Evolutionary conservation across 2,888 invertebrate species (phyloP), one percentile per base, ranked within the genome.

Genomic region (Papilio gigon): DNA sequence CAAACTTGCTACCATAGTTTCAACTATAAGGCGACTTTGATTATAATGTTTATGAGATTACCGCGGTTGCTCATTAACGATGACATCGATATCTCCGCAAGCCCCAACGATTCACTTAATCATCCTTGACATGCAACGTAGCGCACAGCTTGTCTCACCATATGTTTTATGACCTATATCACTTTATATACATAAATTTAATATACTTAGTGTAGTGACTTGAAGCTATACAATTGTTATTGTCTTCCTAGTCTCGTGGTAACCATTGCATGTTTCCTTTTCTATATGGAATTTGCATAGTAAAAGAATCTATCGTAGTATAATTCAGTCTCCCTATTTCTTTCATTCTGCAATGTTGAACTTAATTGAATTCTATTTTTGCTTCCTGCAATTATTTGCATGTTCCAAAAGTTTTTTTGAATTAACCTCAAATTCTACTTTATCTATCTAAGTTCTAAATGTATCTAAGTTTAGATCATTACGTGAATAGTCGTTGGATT

Each of bases 71-170:
- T 37, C 17, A 37, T 53, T 53, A 30, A 30, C 53, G 33, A 37
- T 50, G 22, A 35, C 40, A 27, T 64, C 53, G 27, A 53, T 64
- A 11, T 37, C 22, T 37, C 27, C 2, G 9, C 27, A 64, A 37
- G 50, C 53, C 37, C 37, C 53, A 64, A 37, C 64, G 53, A 53
- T 35, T 64, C 40, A 64, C 37, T 64, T 64, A 64, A 64, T 64
- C 64, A 53, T 17, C 64, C 53, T 64, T 53, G 64, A 40, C 64
- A 53, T 22, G 50, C 50, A 53, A 53, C 64, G 35, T 60, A 60
- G 60, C 25, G 53, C 27, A 30, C 53, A n/a, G 27, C 27, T 27
- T 30, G 53, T 53, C 53, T n/a, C 53, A 50, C 50, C 53, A 30
- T 53, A 53, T 53, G 53, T 27, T 53, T 53, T 30, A 30, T 17